Conservation (phyloP, 2,797 vertebrate genomes). For the Loris lydekkerianus region DNA sequence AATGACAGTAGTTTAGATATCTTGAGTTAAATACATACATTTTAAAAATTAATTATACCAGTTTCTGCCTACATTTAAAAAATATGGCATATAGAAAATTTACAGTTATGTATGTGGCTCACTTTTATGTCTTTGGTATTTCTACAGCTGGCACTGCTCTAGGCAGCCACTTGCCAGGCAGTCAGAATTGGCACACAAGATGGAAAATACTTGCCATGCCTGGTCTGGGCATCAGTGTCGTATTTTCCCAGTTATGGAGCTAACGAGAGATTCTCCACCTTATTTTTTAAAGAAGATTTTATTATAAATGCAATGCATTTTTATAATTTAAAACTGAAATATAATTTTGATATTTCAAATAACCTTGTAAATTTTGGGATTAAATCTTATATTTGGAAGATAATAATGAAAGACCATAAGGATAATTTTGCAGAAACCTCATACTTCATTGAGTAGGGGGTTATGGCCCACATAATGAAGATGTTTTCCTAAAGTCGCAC, state of each 20-base stretch:
- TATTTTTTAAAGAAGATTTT: constrained; percentile 31
- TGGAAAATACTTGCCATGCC: not conserved
- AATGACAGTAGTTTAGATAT: not conserved
- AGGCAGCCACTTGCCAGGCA: not conserved
- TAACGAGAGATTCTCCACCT: not conserved
- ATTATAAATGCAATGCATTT: constrained; percentile 22
- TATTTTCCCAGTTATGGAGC: not conserved
- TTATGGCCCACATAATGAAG: not conserved
- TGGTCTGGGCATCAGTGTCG: not conserved
- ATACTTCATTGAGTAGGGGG: not conserved
- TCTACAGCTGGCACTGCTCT: not conserved
- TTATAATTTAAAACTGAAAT: constrained; percentile 16
- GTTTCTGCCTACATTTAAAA: not conserved
- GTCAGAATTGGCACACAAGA: not conserved
- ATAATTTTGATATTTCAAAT: not conserved
- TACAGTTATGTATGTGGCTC: not conserved
- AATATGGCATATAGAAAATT: not conserved
- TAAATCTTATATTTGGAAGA: not conserved
- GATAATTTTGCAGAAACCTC: not conserved
- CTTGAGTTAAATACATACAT: not conserved
- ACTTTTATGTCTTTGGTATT: not conserved
- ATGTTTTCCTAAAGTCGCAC: not conserved
- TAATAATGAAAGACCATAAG: not conserved
- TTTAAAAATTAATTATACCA: not conserved
- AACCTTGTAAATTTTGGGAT: not conserved